A percentile compares a stretch with the other conserved stretches of the same genome.
These are phyloP conservation scores for Melieria crassipennis DNA, from an alignment of 2,888 invertebrate species.

Conservation along the genomic window DNA sequence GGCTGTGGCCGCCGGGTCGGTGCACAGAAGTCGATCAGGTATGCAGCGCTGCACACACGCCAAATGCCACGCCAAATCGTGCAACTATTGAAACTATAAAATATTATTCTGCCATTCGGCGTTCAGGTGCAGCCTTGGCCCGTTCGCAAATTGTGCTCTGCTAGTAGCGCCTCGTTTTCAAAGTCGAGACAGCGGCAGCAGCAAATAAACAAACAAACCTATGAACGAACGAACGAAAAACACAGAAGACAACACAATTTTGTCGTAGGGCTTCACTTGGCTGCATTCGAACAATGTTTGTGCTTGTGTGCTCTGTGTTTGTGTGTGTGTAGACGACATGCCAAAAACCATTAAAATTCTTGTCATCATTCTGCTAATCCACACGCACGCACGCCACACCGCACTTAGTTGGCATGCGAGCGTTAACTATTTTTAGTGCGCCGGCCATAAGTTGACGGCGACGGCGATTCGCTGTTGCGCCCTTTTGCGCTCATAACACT, in stretches of 20 bases:
- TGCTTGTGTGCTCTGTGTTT: neutral
- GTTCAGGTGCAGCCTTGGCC: too few relatives aligned
- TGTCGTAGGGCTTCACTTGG: too few relatives aligned
- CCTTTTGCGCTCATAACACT: too few relatives aligned
- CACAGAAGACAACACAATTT: neutral
- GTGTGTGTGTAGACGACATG: constrained; percentile 37
- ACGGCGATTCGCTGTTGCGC: too few relatives aligned
- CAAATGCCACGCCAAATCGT: too few relatives aligned
- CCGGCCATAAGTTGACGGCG: constrained; percentile 16
- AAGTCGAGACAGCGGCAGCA: neutral
- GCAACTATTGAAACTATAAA: too few relatives aligned
- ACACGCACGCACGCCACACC: constrained; percentile 42
- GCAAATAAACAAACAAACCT: neutral
- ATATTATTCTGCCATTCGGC: too few relatives aligned
- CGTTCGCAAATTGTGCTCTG: too few relatives aligned
- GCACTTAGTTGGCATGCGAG: constrained; percentile 6
- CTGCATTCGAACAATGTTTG: constrained; percentile 10
- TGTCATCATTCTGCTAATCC: constrained; percentile 53
- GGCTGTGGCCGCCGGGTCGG: too few relatives aligned
- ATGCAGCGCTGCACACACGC: too few relatives aligned
- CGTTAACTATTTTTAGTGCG: constrained; percentile 21
- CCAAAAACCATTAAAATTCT: constrained; percentile 57
- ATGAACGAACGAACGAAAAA: neutral
- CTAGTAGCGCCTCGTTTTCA: neutral
- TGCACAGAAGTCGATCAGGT: too few relatives aligned